Evolutionary conservation across 1,140 invertebrate genomes (phyloP).

Genomic region (Sitobion miscanthi): DNA sequence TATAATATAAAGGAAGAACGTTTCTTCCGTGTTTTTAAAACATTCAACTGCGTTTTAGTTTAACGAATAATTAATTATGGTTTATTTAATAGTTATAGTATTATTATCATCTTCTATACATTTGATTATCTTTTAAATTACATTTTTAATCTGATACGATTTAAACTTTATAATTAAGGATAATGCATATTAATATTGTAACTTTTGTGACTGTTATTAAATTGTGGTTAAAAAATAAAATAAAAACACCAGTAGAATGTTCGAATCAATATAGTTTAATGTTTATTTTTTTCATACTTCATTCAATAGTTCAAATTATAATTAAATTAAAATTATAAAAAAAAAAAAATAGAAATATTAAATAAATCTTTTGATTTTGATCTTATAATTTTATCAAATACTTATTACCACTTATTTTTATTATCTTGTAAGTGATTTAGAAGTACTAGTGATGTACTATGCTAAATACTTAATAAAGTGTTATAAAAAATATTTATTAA

Average conservation of each 20-base stretch:
- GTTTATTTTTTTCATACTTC: no score
- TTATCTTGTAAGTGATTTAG: not conserved
- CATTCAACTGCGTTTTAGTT: not conserved
- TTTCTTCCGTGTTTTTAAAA: not conserved
- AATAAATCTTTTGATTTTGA: not conserved
- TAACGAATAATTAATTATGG: not conserved
- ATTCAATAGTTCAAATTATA: no score
- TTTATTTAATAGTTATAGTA: not conserved
- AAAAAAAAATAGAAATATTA: not conserved
- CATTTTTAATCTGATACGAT: not conserved
- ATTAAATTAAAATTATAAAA: no score
- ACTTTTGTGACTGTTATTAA: not conserved
- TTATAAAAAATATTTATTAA: no score
- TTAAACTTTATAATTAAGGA: not conserved
- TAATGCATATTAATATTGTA: no score
- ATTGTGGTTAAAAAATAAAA: not conserved
- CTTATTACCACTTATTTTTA: not conserved
- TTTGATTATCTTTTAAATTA: not conserved
- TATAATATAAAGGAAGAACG: not conserved
- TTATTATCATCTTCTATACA: not conserved
- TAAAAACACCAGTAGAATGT: not conserved
- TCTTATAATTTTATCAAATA: not conserved
- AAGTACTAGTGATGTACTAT: no score
- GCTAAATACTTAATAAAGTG: no score
- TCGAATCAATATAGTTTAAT: not conserved